A percentile compares a stretch with the other conserved stretches of the same genome.
Conservation (phyloP, 2,797 vertebrate genomes). For the Amblyopsis hoosieri region DNA sequence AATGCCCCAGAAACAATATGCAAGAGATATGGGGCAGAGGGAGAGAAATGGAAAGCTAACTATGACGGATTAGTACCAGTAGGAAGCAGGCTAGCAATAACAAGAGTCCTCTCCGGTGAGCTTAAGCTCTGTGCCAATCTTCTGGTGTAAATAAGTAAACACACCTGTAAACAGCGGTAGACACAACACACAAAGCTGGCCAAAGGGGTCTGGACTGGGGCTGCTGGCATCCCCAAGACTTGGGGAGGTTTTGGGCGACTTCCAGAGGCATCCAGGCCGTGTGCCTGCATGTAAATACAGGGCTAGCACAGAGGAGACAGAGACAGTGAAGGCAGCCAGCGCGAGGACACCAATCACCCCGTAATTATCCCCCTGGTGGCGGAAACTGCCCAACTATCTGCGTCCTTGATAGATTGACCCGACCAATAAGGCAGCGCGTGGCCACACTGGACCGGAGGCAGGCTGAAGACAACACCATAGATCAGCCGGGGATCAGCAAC, state of each 20-base stretch:
- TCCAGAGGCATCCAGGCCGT: constrained; percentile 49
- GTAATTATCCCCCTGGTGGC: constrained; percentile 77
- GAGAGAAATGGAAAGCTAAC: constrained; percentile 50
- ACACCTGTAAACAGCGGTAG: constrained; percentile 84
- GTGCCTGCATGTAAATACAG: constrained; percentile 60
- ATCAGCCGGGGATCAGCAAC: constrained; percentile 69
- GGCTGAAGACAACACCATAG: constrained; percentile 66
- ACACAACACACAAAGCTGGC: constrained; percentile 22
- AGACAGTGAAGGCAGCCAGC: constrained; percentile 69
- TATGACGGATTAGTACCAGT: constrained; percentile 69
- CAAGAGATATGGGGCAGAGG: constrained; percentile 41
- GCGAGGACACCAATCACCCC: constrained; percentile 78
- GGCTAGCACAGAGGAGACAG: constrained; percentile 68
- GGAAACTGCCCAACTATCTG: constrained; percentile 66
- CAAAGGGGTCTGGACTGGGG: constrained; percentile 41
- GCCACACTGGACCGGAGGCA: constrained; percentile 60
- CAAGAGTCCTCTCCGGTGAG: constrained; percentile 46
- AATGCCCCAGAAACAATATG: constrained; percentile 66
- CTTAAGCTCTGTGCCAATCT: constrained; percentile 52
- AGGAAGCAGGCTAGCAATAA: constrained; percentile 80
- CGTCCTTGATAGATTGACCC: constrained; percentile 78
- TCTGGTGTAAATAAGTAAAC: constrained; percentile 90
- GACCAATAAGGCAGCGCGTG: constrained; percentile 74
- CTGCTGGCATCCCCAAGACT: constrained; percentile 47
- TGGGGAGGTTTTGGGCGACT: constrained; percentile 45